Evolutionary conservation across 2,113 vertebrate genomes (phyloP).

Genomic region (Monopterus albus): DNA sequence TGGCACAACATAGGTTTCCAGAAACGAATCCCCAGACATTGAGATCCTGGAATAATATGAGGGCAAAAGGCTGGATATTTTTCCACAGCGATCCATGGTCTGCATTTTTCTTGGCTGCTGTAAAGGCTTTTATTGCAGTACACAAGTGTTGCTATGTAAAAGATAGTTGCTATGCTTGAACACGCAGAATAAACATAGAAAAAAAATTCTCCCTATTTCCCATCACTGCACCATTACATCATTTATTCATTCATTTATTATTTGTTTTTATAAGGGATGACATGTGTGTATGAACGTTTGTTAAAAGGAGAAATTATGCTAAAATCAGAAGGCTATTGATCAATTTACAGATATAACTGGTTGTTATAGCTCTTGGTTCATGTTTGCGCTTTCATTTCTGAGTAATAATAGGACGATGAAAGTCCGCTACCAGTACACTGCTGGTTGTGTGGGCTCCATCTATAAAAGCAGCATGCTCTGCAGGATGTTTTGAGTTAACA

Average conservation of each 20-base stretch:
- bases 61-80: conserved; percentile 25
- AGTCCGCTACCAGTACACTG: not conserved
- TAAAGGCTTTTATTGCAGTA: conserved; percentile 33
- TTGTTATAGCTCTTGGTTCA: not conserved
- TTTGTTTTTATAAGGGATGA: not conserved
- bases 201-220: conserved; percentile 14
- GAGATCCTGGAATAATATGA: conserved; percentile 38
- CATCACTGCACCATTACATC: conserved; percentile 6
- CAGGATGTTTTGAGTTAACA: conserved; percentile 46
- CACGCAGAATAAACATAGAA: conserved; percentile 54
- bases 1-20: conserved; percentile 55
- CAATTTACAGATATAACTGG: no score
- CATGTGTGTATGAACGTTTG: not conserved
- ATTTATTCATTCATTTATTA: no score
- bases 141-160: conserved; percentile 64
- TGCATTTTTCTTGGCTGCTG: conserved; percentile 12
- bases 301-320: not conserved
- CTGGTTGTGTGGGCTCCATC: not conserved
- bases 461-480: conserved; percentile 38
- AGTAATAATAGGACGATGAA: not conserved
- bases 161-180: conserved; percentile 60
- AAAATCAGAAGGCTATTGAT: not conserved
- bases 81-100: conserved; percentile 27
- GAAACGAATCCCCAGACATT: conserved; percentile 46
- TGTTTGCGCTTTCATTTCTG: not conserved